A percentile compares a stretch with the other conserved stretches of the same genome.
Evolutionary conservation across 2,888 invertebrate species (phyloP).

Genomic region (Enchytraeus crypticus): DNA sequence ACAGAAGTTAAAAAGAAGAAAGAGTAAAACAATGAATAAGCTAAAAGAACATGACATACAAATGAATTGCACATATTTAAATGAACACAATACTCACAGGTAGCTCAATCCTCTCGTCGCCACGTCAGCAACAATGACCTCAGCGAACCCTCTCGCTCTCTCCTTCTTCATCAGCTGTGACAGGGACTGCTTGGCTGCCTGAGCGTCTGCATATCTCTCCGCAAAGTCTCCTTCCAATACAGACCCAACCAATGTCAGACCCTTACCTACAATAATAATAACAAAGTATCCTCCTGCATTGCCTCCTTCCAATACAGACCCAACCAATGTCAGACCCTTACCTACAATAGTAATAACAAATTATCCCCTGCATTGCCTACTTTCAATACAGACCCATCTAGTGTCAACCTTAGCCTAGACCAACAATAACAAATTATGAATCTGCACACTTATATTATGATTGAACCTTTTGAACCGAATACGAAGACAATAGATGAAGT

Average conservation of each 20-base stretch:
- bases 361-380: too few relatives aligned
- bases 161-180: slow-evolving; percentile 82
- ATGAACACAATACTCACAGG: slow-evolving; percentile 17
- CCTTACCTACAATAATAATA: slow-evolving; percentile 68
- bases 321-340: slow-evolving; percentile 89
- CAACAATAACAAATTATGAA: too few relatives aligned
- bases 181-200: slow-evolving; percentile 64
- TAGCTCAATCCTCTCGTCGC: slow-evolving; percentile 57
- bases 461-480: too few relatives aligned
- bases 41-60: too few relatives aligned
- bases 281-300: slow-evolving; percentile 44
- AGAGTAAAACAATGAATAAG: too few relatives aligned
- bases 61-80: too few relatives aligned
- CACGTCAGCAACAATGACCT: slow-evolving; percentile 77
- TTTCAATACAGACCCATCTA: too few relatives aligned
- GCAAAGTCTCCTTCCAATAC: slow-evolving; percentile 67
- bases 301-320: slow-evolving; percentile 75
- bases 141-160: slow-evolving; percentile 92
- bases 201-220: slow-evolving; percentile 70
- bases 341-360: too few relatives aligned
- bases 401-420: too few relatives aligned
- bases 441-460: too few relatives aligned
- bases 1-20: too few relatives aligned
- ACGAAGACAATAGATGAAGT: too few relatives aligned
- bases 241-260: slow-evolving; percentile 85